Base-by-base conservation (phyloP, 2,113 vertebrate species). In the Ammodytes dubius region DNA sequence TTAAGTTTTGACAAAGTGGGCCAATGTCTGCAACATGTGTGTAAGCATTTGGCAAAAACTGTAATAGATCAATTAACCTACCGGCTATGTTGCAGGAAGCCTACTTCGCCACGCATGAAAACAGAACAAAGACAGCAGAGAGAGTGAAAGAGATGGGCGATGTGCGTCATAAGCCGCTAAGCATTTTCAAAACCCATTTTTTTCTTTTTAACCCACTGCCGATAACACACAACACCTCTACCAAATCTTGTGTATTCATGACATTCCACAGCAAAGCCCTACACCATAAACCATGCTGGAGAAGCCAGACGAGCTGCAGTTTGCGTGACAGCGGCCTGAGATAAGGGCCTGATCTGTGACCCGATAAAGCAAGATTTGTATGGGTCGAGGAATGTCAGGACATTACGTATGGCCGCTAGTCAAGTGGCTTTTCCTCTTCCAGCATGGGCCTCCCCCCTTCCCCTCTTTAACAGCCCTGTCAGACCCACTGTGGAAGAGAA, bases 341-440 rank as follows among this genome's bases (percentile, higher is more conserved):
- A 88, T 88, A 79, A 79, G 76, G 27, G 63, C 50, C 77, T 77
- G 92, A 93, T 92, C 61, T 74, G 12, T 50, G 74, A n/a, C 49
- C 37, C 47, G 87, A 93, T 89, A 89, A 54, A 53, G 40, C 17
- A 39, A 71, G 72, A 68, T 56, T 66, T 82, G 82, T 54, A 53
- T 27, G 56, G 71, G 37, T 63, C 3, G 7, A 76, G 79, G 91
- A 89, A 88, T 91, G 90, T 91, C 81, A 79, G 87, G 70, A 85
- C 70, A 79, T 91, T 85, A 82, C 52, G 54, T 79, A 69, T 67
- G 40, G 79, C 81, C 10, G n/a, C 75, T 27, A 43, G 27, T 75
- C 42, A 90, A 92, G 72, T 77, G 70, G 50, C 73, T 52, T 70
- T 87, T 89, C 88, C 87, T 86, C 27, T 57, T 47, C 81, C 73